phyloP scores from a whole-genome alignment of 2,888 invertebrate species.

The Oasisia sp. region DNA sequence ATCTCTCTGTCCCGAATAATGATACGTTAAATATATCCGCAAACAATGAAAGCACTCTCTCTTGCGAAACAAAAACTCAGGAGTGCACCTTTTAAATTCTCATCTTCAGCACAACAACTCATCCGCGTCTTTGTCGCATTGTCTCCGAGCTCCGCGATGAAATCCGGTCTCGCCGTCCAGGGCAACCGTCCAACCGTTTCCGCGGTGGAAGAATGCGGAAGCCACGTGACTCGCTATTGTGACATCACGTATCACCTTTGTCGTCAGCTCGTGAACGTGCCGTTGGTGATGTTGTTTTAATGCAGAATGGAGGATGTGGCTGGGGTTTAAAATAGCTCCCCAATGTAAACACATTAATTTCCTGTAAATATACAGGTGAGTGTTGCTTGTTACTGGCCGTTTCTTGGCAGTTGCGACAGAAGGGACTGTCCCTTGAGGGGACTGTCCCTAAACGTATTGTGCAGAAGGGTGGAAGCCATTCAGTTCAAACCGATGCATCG shows the following conservation, averaged over 20 bases:
- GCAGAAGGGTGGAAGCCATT: neutral
- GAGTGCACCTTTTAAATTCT: neutral
- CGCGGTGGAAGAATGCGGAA: neutral
- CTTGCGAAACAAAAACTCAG: neutral
- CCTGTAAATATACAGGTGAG: neutral
- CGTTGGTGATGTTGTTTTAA: neutral
- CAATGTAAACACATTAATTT: neutral
- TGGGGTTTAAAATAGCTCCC: neutral
- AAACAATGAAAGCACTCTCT: neutral
- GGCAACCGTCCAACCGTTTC: neutral
- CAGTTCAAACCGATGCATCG: neutral
- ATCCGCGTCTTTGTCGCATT: neutral
- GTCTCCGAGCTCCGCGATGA: neutral
- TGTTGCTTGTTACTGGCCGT: neutral
- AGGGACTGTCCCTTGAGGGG: neutral
- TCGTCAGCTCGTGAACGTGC: neutral
- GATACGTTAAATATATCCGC: neutral
- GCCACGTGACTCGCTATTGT: slow-evolving; percentile 6
- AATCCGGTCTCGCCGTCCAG: neutral
- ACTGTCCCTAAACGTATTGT: neutral
- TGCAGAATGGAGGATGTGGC: neutral
- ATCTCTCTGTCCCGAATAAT: neutral
- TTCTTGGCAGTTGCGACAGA: neutral
- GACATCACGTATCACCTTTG: neutral
- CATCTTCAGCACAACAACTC: neutral